Percentiles rank a stretch among this genome's conserved stretches.
Conservation (phyloP, 2,797 vertebrate species). For the Benthosema pterotum region DNA sequence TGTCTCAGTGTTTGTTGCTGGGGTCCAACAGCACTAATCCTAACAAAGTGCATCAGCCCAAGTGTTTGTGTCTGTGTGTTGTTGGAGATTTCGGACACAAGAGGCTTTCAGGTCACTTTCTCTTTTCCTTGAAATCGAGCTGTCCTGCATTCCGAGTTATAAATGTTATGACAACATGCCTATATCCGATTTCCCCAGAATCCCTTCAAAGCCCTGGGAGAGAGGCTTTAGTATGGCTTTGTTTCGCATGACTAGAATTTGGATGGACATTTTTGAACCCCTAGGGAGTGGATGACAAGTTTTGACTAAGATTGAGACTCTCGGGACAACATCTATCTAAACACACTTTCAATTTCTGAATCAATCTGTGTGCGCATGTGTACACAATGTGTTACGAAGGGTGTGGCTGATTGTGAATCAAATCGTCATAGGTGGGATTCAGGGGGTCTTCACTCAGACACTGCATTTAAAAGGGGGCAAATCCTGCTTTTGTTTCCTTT, state of each 20-base stretch:
- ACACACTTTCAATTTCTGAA: conserved; percentile 30
- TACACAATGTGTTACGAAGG: conserved; percentile 29
- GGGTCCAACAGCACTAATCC: too few relatives aligned
- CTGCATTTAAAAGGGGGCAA: conserved; percentile 61
- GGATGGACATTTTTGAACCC: conserved; percentile 58
- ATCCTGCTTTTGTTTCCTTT: conserved; percentile 66
- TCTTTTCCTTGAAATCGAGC: conserved; percentile 44
- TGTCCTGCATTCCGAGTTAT: conserved; percentile 52
- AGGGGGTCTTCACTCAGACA: conserved; percentile 38
- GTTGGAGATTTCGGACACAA: conserved; percentile 14
- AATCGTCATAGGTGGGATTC: conserved; percentile 28
- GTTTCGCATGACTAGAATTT: conserved; percentile 68
- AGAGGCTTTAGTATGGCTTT: conserved; percentile 62
- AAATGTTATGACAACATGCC: conserved; percentile 65
- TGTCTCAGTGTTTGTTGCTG: too few relatives aligned
- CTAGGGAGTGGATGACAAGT: conserved; percentile 43
- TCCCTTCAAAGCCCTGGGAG: conserved; percentile 59
- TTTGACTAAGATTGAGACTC: conserved; percentile 36
- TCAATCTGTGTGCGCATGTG: conserved; percentile 23
- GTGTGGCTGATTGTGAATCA: conserved; percentile 24
- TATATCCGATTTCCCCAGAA: conserved; percentile 65
- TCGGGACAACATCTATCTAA: conserved; percentile 45
- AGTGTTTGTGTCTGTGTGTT: conserved; percentile 23
- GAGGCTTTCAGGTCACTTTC: conserved; percentile 43
- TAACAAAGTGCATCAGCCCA: conserved; percentile 15